phyloP scores from a whole-genome alignment of 2,797 vertebrate species.

The Tauraco hartlaubi region DNA sequence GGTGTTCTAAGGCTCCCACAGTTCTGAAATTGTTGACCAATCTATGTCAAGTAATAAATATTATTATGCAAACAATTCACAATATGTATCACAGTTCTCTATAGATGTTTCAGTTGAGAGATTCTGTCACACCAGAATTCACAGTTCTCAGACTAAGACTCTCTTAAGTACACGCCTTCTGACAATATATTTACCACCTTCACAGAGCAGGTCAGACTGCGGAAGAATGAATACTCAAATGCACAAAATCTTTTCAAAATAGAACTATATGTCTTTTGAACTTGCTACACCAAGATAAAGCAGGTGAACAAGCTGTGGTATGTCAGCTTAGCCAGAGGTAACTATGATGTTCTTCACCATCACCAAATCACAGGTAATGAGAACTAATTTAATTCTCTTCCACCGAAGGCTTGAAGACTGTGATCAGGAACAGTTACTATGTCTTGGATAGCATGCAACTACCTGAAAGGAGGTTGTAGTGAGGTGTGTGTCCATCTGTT shows the following conservation, averaged over 20 bases:
- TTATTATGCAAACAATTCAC: neutral
- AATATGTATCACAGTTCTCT: neutral
- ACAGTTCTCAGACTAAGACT: neutral
- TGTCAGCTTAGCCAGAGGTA: neutral
- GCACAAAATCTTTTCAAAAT: neutral
- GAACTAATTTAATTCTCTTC: neutral
- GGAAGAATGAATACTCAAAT: neutral
- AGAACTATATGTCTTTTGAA: neutral
- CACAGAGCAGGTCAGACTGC: neutral
- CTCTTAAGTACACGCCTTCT: neutral
- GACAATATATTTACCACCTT: neutral
- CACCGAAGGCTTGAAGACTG: neutral
- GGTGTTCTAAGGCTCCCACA: neutral
- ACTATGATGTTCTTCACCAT: neutral
- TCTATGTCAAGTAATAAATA: neutral
- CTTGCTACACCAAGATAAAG: neutral
- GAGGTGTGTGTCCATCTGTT: too few species aligned
- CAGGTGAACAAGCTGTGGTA: neutral
- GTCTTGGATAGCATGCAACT: neutral
- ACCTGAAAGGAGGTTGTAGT: too few species aligned
- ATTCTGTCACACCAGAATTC: neutral
- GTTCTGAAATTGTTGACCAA: neutral
- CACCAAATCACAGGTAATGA: neutral
- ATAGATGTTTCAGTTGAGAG: neutral
- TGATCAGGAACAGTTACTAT: neutral